Base-by-base conservation (phyloP, 30 jellyfish, hydroid and myxozoan species). In the Pelagia noctiluca region DNA sequence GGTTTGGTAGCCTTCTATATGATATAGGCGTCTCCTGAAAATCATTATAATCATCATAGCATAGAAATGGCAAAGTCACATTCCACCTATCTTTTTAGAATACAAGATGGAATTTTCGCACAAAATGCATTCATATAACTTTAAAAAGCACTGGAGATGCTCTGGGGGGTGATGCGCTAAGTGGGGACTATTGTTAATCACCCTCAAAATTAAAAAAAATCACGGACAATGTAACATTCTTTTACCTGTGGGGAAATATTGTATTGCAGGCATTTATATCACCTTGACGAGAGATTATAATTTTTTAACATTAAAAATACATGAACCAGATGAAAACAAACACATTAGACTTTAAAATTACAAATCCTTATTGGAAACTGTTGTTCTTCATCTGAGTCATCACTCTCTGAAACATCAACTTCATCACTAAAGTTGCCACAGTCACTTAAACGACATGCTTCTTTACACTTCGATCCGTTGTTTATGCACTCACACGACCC, bases 401-500 rank as follows among this genome's bases (percentile, higher is more conserved):
- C 57, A 42, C 57, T 42, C 57, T 42, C 57, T 42, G 16, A 42
- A 42, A 42, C 57, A 5, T 42, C 57, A 42, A 42, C 57, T 42
- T 42, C 57, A 42, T 42, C 57, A 42, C 12, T 42, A 42, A 42
- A 42, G 57, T 42, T 42, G 57, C 57, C 57, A 42, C 57, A 42
- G 57, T 42, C 57, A 42, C 57, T 42, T 42, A 8, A 42, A 42
- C 57, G 16, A 16, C 16, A 5, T 42, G 57, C 57, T 42, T 42
- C 57, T 42, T 8, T 42, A 42, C n/a, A n/a, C n/a, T n/a, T n/a
- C n/a, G n/a, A n/a, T n/a, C n/a, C n/a, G n/a, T n/a, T n/a, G n/a
- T n/a, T n/a, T n/a, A 42, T 42, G 8, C 57, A 42, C 8, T 42
- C 57, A 8, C 8, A 5, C 16, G 57, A 42, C 8, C 57, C 57